phyloP scores from a whole-genome alignment of 2,797 vertebrate genomes.

The Epinephelus awoara region DNA sequence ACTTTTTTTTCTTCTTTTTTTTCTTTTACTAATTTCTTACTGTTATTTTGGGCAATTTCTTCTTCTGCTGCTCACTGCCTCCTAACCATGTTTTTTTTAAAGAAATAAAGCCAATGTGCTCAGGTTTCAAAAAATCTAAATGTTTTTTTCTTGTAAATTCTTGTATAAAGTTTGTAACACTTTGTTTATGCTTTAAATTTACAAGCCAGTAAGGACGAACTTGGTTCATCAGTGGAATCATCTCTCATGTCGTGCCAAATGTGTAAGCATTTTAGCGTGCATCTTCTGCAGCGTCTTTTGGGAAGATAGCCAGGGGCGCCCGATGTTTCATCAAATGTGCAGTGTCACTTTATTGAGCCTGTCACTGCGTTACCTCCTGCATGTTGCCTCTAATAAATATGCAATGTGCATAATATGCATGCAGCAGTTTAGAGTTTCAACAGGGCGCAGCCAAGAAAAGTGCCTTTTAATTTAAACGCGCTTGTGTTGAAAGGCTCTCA shows the following conservation, averaged over 20 bases:
- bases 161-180: not conserved
- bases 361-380: slow-evolving; percentile 47
- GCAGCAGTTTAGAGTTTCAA: slow-evolving; percentile 51
- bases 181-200: slow-evolving; percentile 6
- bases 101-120: too few species aligned
- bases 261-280: slow-evolving; percentile 27
- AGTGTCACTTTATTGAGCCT: slow-evolving; percentile 61
- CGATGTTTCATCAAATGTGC: slow-evolving; percentile 61
- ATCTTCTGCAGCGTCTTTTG: slow-evolving; percentile 50
- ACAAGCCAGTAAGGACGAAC: not conserved
- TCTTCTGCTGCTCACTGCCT: too few species aligned
- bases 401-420: slow-evolving; percentile 20
- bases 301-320: slow-evolving; percentile 50
- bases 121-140: not conserved
- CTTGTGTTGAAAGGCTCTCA: slow-evolving; percentile 10
- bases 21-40: too few species aligned
- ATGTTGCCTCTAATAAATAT: slow-evolving; percentile 53
- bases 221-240: slow-evolving; percentile 6
- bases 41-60: too few species aligned
- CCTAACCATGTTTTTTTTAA: too few species aligned
- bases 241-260: slow-evolving; percentile 13
- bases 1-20: too few species aligned
- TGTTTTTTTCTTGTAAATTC: not conserved
- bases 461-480: slow-evolving; percentile 37
- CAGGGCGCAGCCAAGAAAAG: slow-evolving; percentile 41